Base-by-base conservation (phyloP, 92 coral and sea anemone genomes). In the Actinernus sp. region DNA sequence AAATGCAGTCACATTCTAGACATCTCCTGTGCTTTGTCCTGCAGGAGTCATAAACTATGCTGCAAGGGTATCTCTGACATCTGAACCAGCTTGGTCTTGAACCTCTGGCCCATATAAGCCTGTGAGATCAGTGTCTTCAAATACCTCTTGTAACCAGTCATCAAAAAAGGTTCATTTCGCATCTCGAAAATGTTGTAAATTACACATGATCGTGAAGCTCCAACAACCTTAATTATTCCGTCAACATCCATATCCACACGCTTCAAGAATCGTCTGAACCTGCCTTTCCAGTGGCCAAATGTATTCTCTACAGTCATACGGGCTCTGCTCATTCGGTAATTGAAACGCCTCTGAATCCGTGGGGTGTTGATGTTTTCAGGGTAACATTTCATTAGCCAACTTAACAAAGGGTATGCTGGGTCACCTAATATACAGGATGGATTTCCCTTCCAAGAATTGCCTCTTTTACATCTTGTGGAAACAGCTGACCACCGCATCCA, bases 231-330 rank as follows among this genome's bases (percentile, higher is more conserved):
- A 18, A 2, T 2, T 0, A n/a, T n/a, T n/a, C n/a, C n/a, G n/a
- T 30, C 25, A 41, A 71, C 68, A 0, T 58, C 38, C 78, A 71
- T 71, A 12, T 79, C 86, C 2, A 70, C 58, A 19, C 74, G 58
- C 30, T 79, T 79, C 22, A 29, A 55, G 39, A 69, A 79, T 31
- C 86, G 44, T 7, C 55, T 53, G 29, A 59, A 79, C 16, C 65
- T 38, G 25, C 86, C 86, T 52, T 79, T 79, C 86, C 78, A 79
- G 1, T 44, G 41, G 0, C 86, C 86, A 52, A 79, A 79, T 3
- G 83, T 76, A 68, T 76, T 43, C 13, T 76, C 83, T 5, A 76
- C 68, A 21, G 78, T 79, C 86, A 79, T 79, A 28, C 86, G 32
- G 11, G 79, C 73, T 13, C 85, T 22, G 26, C 73, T 69, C 21